phyloP scores from a whole-genome alignment of 2,888 invertebrate species.

The Drosophila limbata region DNA sequence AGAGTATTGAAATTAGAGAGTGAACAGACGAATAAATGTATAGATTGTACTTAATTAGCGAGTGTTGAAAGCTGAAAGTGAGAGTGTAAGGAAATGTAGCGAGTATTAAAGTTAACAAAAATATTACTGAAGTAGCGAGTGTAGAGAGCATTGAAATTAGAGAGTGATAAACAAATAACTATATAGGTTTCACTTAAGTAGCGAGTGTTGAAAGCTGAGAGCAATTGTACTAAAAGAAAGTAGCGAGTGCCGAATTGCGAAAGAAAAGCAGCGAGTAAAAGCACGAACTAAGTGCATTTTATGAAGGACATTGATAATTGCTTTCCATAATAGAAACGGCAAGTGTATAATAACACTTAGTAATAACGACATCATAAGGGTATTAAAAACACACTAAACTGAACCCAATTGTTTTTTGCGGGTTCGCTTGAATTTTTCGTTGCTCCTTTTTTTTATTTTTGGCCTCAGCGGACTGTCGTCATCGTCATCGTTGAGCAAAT shows the following conservation, averaged over 20 bases:
- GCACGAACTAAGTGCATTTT: not conserved
- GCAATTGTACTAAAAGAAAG: not conserved
- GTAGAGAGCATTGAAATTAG: not conserved
- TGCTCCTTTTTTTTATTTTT: slow-evolving; percentile 1
- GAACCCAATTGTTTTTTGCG: not conserved
- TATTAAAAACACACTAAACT: not conserved
- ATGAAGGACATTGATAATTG: not conserved
- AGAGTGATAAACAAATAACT: not conserved
- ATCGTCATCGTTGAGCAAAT: slow-evolving; percentile 75
- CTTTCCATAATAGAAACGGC: not conserved
- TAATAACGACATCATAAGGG: slow-evolving; percentile 5
- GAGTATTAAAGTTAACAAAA: not conserved
- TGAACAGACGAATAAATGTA: no score
- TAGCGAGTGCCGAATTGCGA: not conserved
- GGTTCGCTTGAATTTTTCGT: not conserved
- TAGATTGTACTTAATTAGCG: not conserved
- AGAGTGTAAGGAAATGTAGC: not conserved
- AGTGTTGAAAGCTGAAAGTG: no score
- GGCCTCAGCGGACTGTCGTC: slow-evolving; percentile 37
- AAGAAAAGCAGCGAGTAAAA: not conserved
- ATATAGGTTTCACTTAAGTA: no score
- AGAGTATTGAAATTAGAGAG: not conserved
- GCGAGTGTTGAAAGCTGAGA: no score
- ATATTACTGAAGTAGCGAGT: no score
- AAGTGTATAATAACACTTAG: not conserved